A percentile compares a stretch with the other conserved stretches of the same genome.
These are phyloP conservation scores for Apis laboriosa DNA, from an alignment of 1,140 invertebrate species.

Conservation along the genomic window DNA sequence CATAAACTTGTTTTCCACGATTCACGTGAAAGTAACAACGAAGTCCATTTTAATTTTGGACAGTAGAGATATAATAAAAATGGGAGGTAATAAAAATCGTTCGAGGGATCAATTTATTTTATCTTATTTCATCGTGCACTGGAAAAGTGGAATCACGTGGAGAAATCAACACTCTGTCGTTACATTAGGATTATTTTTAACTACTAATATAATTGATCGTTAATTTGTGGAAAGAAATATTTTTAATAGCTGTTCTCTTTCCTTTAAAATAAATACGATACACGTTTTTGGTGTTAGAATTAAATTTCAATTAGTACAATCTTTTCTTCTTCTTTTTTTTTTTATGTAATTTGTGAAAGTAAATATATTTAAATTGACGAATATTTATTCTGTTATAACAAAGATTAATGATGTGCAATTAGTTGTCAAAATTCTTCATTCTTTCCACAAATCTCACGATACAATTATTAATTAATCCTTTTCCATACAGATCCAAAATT, in stretches of 20 bases:
- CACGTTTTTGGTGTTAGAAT: too few species aligned
- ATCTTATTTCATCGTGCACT: conserved; percentile 26
- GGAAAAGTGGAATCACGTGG: background rate
- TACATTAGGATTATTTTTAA: background rate
- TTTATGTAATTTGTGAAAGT: background rate
- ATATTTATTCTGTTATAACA: background rate
- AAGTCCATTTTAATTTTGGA: background rate
- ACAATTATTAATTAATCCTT: too few species aligned
- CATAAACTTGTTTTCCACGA: background rate
- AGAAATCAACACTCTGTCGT: conserved; percentile 8
- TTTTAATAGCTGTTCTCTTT: too few species aligned
- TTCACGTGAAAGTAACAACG: conserved; percentile 18
- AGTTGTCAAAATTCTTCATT: background rate
- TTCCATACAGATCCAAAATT: too few species aligned
- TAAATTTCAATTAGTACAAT: background rate
- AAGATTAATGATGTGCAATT: background rate
- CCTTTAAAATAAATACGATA: too few species aligned
- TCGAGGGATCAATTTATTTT: conserved; percentile 5
- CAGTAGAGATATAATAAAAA: too few species aligned
- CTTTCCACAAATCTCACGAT: too few species aligned
- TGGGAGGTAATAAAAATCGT: conserved; percentile 41
- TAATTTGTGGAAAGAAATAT: background rate
- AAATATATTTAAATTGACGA: background rate
- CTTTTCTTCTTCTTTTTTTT: background rate
- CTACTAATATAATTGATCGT: background rate